A percentile compares a stretch with the other conserved stretches of the same genome.
Conservation (phyloP, 2,888 invertebrate genomes). For the Atrina japonica region DNA sequence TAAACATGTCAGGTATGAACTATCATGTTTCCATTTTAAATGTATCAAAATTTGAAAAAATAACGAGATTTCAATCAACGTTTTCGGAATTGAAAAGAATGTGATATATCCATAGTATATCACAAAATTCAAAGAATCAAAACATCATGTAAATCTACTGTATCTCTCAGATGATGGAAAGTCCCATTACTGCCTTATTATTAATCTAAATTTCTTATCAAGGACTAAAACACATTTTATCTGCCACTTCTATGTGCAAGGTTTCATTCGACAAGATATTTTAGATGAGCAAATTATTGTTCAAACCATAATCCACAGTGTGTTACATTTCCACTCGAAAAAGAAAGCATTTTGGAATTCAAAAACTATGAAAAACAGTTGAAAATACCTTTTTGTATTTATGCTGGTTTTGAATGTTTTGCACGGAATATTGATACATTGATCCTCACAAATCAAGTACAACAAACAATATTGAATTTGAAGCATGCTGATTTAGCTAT, state of each 20-base stretch:
- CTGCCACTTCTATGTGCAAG: conserved; percentile 30
- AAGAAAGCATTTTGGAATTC: too few species aligned
- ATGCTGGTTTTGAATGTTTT: conserved; percentile 29
- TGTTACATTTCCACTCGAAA: too few species aligned
- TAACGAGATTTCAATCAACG: conserved; percentile 42
- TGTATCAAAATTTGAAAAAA: conserved; percentile 41
- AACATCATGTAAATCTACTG: conserved; percentile 20
- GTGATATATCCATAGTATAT: conserved; percentile 29
- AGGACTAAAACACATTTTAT: conserved; percentile 14
- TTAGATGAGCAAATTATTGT: conserved; percentile 19
- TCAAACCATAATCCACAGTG: too few species aligned
- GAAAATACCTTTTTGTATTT: conserved; percentile 20
- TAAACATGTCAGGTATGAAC: conserved; percentile 32
- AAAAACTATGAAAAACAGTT: too few species aligned
- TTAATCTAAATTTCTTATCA: conserved; percentile 33
- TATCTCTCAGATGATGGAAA: conserved; percentile 20
- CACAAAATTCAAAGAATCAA: conserved; percentile 13
- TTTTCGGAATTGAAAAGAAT: conserved; percentile 37
- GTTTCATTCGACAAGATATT: conserved; percentile 11
- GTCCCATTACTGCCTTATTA: conserved; percentile 34
- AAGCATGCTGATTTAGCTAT: conserved; percentile 13
- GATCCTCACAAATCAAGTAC: neutral
- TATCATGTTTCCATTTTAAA: conserved; percentile 31
- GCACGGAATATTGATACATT: conserved; percentile 1
- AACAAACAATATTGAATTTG: conserved; percentile 12